Evolutionary conservation across 2,113 vertebrate genomes (phyloP), one percentile per base, ranked within the genome.

Genomic region (Psittacara wagleri): DNA sequence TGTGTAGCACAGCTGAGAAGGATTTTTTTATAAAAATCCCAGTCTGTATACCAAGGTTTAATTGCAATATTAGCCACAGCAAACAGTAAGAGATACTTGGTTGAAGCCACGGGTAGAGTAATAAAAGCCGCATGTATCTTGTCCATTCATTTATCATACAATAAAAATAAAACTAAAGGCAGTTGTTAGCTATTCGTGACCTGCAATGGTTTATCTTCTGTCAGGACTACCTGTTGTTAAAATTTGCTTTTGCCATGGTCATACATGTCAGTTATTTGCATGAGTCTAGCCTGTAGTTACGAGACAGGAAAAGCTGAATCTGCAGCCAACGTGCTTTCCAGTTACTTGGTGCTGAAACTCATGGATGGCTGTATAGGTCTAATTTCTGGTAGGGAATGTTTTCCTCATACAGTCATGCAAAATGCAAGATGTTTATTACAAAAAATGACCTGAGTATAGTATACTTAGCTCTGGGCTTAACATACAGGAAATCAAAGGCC

Each of bases 401-500:
- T 64, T 86, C 55, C 52, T 64, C 29, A 19, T 31, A 16, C 9
- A 37, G 7, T 37, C n/a, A 8, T 39, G 46, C 5, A 81, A 69
- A 86, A 48, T 2, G 4, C 17, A 81, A 46, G n/a, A 13, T 13
- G 14, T 22, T 62, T 77, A 46, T 66, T 64, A 33, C 12, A 49
- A n/a, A 73, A 35, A 19, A 15, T 43, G 17, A 49, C 22, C 8
- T 1, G 1, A 5, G 8, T 9, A 0, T 28, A 43, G 48, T 70
- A 46, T 28, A 3, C 61, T 41, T 70, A 67, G 52, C n/a, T 76
- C 69, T 57, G 76, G 51, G 24, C 17, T 89, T 52, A 52, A 2
- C 1, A 0, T 35, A 41, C 12, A 54, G 68, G 51, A 95, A 63
- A 59, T 39, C 31, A 24, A 39, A 25, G 0, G 0, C 68, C 43